A percentile compares a stretch with the other conserved stretches of the same genome.
phyloP scores from a whole-genome alignment of 2,113 vertebrate genomes.

The Motacilla alba region DNA sequence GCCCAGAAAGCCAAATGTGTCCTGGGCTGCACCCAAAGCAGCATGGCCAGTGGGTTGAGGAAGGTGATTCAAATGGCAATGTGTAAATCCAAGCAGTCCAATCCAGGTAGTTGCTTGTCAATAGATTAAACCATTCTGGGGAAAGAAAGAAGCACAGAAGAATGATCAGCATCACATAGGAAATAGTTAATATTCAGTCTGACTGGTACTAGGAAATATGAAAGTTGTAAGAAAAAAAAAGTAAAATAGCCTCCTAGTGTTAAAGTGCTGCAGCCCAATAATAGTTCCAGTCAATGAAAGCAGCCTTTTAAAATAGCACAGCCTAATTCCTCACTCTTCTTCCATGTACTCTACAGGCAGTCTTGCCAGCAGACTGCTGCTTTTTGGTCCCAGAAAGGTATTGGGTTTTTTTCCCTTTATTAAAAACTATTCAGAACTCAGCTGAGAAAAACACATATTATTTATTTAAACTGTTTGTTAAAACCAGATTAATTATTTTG shows the following conservation, averaged over 20 bases:
- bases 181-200: not conserved
- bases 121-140: not conserved
- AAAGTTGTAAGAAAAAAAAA: not conserved
- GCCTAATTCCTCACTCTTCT: not conserved
- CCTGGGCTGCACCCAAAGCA: not conserved
- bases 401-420: fast-evolving
- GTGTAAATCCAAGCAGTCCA: not conserved
- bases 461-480: not conserved
- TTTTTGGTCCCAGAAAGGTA: conserved; percentile 4
- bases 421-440: not conserved
- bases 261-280: not conserved
- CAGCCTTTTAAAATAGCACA: conserved; percentile 28
- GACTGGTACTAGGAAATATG: not conserved
- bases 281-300: conserved; percentile 2
- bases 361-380: not conserved
- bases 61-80: not conserved
- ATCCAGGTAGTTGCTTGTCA: not conserved
- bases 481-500: not conserved
- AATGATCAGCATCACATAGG: not conserved
- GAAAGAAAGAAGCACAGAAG: not conserved
- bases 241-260: not conserved
- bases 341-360: not conserved
- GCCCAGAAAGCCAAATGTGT: not conserved
- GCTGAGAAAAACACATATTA: not conserved
- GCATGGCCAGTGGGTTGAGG: not conserved